Evolutionary conservation across 2,113 vertebrate species (phyloP).

Genomic region (Leucoraja erinaceus): DNA sequence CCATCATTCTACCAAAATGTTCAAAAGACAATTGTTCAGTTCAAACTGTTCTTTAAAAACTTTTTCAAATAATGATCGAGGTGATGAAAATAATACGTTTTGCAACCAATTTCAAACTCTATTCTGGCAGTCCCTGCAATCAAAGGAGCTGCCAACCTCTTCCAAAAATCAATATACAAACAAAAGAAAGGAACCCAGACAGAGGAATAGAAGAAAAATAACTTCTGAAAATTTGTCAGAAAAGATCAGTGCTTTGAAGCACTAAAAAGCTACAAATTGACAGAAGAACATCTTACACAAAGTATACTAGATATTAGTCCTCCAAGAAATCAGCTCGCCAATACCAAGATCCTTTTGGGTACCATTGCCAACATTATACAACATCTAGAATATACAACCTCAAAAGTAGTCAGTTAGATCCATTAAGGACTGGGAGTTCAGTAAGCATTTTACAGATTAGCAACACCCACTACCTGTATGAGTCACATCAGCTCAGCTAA

Average conservation of each 20-base stretch:
- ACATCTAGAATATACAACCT: not conserved
- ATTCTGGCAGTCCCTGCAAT: not conserved
- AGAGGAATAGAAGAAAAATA: not conserved
- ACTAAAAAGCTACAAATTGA: not conserved
- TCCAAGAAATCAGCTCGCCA: not conserved
- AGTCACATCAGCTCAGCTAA: not conserved
- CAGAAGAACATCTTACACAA: not conserved
- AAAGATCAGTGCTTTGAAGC: not conserved
- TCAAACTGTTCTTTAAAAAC: not conserved
- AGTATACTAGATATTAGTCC: not conserved
- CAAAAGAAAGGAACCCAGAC: not conserved
- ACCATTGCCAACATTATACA: not conserved
- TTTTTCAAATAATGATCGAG: not conserved
- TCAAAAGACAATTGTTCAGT: not conserved
- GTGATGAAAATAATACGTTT: not conserved
- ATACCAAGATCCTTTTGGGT: not conserved
- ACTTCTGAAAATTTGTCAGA: not conserved
- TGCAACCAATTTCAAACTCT: not conserved
- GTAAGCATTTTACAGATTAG: not conserved
- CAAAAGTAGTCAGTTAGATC: not conserved
- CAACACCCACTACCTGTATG: not conserved
- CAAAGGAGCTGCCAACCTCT: not conserved
- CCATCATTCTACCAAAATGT: not conserved
- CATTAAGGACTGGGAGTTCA: not conserved
- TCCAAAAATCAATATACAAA: not conserved